Conservation (phyloP, 2,888 invertebrate species). For the Phrixothrix hirtus region DNA sequence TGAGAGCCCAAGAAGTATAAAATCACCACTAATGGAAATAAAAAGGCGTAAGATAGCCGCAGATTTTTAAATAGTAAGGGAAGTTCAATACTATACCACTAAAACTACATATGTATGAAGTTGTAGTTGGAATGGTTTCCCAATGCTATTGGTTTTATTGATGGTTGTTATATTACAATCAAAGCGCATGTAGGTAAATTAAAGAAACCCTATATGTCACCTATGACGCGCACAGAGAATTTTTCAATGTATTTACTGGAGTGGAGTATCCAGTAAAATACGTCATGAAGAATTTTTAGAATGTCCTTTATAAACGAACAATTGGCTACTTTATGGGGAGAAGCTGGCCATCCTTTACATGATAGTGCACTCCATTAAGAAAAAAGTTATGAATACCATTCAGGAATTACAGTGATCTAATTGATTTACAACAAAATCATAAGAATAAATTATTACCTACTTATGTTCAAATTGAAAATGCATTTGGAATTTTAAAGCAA, state of each 20-base stretch:
- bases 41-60: too few relatives aligned
- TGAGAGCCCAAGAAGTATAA: too few relatives aligned
- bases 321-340: slow-evolving; percentile 26
- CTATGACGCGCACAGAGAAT: slow-evolving; percentile 39
- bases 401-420: slow-evolving; percentile 1
- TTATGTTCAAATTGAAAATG: not conserved
- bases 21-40: too few relatives aligned
- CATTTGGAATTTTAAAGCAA: slow-evolving; percentile 4
- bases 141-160: slow-evolving; percentile 34
- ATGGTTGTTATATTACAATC: slow-evolving; percentile 36
- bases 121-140: slow-evolving; percentile 25
- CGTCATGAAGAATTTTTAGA: slow-evolving; percentile 40
- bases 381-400: not conserved
- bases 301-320: slow-evolving; percentile 34
- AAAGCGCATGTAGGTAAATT: slow-evolving; percentile 43
- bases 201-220: slow-evolving; percentile 42
- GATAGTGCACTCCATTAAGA: not conserved
- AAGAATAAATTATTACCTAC: not conserved
- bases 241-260: slow-evolving; percentile 43
- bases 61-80: too few relatives aligned
- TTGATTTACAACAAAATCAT: not conserved
- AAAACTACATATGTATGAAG: too few relatives aligned
- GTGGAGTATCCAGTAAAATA: slow-evolving; percentile 42
- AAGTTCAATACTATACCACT: too few relatives aligned
- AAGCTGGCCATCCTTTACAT: not conserved